phyloP scores from a whole-genome alignment of 2,797 vertebrate genomes.

The Pteronotus mesoamericanus region DNA sequence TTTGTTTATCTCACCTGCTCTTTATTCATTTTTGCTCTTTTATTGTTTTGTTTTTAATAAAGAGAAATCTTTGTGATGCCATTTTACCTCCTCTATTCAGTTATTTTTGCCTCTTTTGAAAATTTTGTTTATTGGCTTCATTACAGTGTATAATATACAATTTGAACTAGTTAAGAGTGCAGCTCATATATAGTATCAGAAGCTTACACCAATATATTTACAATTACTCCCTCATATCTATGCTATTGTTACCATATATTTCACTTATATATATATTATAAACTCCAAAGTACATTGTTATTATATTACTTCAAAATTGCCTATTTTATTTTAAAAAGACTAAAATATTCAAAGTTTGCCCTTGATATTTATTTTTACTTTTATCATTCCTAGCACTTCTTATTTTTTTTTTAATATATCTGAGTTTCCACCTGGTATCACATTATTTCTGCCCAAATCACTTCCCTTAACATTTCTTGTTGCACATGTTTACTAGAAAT shows the following conservation, averaged over 20 bases:
- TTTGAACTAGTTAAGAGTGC: background rate
- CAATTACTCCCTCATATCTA: background rate
- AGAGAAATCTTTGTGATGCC: background rate
- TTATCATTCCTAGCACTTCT: background rate
- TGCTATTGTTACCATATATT: background rate
- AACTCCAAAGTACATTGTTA: background rate
- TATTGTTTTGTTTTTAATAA: conserved; percentile 8
- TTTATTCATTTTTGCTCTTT: background rate
- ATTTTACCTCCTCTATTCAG: background rate
- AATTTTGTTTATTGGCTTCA: background rate
- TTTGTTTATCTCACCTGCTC: background rate
- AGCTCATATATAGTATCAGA: background rate
- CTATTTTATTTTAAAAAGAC: background rate
- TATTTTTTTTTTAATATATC: background rate
- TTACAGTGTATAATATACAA: background rate
- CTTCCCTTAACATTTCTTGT: background rate
- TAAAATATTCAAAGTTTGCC: background rate
- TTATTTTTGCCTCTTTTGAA: background rate
- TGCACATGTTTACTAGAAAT: background rate
- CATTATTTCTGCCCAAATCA: background rate
- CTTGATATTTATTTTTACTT: conserved; percentile 1
- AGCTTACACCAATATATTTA: background rate
- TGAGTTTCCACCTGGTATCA: background rate
- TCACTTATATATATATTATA: background rate
- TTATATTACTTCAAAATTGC: background rate